Conservation (phyloP, 92 coral and sea anemone genomes). For the Epizoanthus ramosus region DNA sequence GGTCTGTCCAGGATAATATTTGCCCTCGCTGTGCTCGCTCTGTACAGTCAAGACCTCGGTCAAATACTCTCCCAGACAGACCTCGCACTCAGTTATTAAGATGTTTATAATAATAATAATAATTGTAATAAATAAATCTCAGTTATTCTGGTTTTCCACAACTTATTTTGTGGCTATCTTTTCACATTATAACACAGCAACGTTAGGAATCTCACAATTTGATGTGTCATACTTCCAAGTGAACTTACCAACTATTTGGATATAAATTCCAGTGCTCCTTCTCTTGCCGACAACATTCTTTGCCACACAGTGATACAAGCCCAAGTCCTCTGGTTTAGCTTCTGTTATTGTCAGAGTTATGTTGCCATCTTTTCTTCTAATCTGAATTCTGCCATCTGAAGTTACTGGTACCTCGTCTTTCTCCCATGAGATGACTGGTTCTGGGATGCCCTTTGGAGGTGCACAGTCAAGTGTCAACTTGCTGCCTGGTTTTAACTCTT, state of each 20-base stretch:
- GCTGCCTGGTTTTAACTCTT: background rate
- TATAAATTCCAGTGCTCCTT: constrained; percentile 8
- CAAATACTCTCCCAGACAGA: no score
- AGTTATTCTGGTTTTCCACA: no score
- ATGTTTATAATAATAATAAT: no score
- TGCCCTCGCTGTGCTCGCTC: no score
- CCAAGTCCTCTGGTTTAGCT: constrained; percentile 12
- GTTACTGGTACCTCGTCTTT: constrained; percentile 2
- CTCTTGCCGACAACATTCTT: constrained; percentile 6
- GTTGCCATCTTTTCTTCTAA: constrained; percentile 14
- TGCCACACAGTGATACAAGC: constrained; percentile 27
- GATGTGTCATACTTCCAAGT: no score
- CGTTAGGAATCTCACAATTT: no score
- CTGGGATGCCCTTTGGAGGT: constrained; percentile 15
- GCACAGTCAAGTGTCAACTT: constrained; percentile 15
- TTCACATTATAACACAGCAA: no score
- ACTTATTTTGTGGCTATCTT: no score
- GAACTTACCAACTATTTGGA: constrained; percentile 27
- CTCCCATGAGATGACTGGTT: constrained; percentile 7
- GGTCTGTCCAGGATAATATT: no score
- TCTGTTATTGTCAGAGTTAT: background rate
- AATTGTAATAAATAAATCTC: no score
- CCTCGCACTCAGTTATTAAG: no score
- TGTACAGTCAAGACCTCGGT: no score
- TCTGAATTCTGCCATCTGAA: constrained; percentile 32